Base-by-base conservation (phyloP, 2,113 vertebrate species). In the Taxidea taxus region DNA sequence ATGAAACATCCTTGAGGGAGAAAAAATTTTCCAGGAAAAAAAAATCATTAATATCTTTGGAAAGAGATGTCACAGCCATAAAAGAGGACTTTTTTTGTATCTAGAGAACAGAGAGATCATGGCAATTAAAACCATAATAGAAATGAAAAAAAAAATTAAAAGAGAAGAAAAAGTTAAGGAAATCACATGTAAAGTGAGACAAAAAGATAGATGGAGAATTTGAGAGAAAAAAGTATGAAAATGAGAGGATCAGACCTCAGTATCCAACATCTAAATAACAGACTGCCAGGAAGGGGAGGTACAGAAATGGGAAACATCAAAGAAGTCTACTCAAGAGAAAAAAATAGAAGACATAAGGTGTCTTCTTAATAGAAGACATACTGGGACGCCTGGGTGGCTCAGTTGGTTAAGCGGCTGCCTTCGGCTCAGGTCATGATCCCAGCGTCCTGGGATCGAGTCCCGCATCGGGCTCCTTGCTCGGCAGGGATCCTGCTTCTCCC, bases 81-180 rank as follows among this genome's bases (percentile, higher is more conserved):
- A 42, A 60, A 42, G 1, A 82, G 64, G 25, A 75, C 23, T 87
- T 74, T 87, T 95, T 87, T 51, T 7, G 70, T 60, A 87, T 82
- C 44, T 49, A 90, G 74, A 37, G 44, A 91, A 72, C 49, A 66
- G 70, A 89, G 49, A 78, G 13, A 12, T 49, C n/a, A 42, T 56
- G 16, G 80, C 92, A 68, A 92, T 90, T 27, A 49, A 70, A 84
- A 75, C 7, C 31, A 64, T 44, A 31, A 82, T 85, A 62, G 20
- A 49, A 85, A 27, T 89, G 10, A 6, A 18, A 7, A 60, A 56
- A 56, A 70, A 56, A 39, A 82, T 21, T 62, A 51, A 7, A 84
- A 92, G 49, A 96, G 27, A 92, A 77, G 70, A 95, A 86, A 60
- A 70, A 74, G 25, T 74, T 64, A 85, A 74, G 80, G 16, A 92